These are phyloP conservation scores for Drosophila monieri DNA, from an alignment of 2,888 invertebrate genomes.

Conservation along the genomic window DNA sequence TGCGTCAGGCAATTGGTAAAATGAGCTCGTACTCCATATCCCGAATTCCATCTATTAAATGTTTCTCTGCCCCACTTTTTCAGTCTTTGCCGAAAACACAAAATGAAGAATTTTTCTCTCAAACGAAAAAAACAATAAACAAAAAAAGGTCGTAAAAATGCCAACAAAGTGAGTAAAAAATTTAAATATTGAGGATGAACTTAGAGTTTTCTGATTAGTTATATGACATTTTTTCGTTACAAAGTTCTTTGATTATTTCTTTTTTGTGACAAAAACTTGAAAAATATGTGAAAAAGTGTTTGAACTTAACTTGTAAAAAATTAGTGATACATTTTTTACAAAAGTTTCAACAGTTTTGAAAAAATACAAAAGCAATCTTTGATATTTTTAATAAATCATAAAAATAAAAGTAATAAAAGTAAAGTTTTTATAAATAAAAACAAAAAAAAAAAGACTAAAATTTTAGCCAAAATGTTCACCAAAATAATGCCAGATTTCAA, in stretches of 20 bases:
- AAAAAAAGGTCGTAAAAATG: not conserved
- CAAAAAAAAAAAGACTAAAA: not conserved
- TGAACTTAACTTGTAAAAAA: not conserved
- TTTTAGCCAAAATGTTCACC: not conserved
- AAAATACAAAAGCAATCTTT: not conserved
- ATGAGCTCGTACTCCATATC: not conserved
- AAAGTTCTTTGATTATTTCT: not conserved
- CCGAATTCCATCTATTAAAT: slow-evolving; percentile 2
- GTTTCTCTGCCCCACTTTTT: not conserved
- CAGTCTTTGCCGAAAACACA: not conserved
- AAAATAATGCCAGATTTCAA: not conserved
- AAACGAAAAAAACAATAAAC: not conserved
- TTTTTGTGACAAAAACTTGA: not conserved
- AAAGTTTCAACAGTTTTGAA: not conserved
- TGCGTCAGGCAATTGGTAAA: slow-evolving; percentile 7
- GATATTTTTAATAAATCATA: not conserved
- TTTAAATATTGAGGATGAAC: not conserved
- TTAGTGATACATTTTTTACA: not conserved
- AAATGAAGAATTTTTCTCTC: not conserved
- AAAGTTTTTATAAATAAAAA: too few relatives aligned
- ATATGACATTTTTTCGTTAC: not conserved
- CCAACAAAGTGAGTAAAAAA: not conserved
- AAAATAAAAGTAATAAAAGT: too few relatives aligned
- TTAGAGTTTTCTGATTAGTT: not conserved
- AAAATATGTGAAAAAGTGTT: not conserved